Base-by-base conservation (phyloP, 30 jellyfish, hydroid and myxozoan genomes). In the Pelagia noctiluca region DNA sequence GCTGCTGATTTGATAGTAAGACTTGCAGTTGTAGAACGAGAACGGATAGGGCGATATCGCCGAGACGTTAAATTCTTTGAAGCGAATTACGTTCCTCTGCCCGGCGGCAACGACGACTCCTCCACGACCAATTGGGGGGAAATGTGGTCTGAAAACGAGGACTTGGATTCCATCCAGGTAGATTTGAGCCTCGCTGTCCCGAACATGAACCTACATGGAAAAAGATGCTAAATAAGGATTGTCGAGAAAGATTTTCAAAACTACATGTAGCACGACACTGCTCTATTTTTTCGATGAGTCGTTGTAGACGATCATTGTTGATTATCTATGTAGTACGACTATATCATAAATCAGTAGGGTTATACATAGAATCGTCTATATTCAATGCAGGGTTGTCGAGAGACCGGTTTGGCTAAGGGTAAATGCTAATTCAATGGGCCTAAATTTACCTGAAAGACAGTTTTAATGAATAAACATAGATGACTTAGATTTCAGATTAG, bases 91-190 rank as follows among this genome's bases (percentile, higher is more conserved):
- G 42, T 89, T 89, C 54, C 63, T 46, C 23, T 83, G 94, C 5
- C 97, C 97, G 5, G 95, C 89, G 24, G 91, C 97, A 1, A 82
- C 88, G 18, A 89, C 61, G 10, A 89, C 97, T 1, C 97, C 97
- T n/a, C 91, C 97, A 2, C 95, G 86, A 29, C 84, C 91, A 49
- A 75, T 60, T n/a, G 95, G 61, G 2, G 97, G 94, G 63, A 81
- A 89, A 65, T 89, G 95, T 2, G 95, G 90, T 35, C 63, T 82
- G 75, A 89, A 48, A 2, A 69, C 85, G 32, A 28, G 61, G 7
- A 83, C 75, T 62, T 83, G 86, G 18, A 82, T 67, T 46, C 82
- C 93, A 63, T 89, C 71, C 25, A 82, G 70, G 48, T 30, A 66
- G 49, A 89, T 53, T 57, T 68, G 87, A 10, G 97, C 97, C 63